Evolutionary conservation across 1,140 invertebrate genomes (phyloP), one percentile per base, ranked within the genome.

Genomic region (Platorchestia sp.): DNA sequence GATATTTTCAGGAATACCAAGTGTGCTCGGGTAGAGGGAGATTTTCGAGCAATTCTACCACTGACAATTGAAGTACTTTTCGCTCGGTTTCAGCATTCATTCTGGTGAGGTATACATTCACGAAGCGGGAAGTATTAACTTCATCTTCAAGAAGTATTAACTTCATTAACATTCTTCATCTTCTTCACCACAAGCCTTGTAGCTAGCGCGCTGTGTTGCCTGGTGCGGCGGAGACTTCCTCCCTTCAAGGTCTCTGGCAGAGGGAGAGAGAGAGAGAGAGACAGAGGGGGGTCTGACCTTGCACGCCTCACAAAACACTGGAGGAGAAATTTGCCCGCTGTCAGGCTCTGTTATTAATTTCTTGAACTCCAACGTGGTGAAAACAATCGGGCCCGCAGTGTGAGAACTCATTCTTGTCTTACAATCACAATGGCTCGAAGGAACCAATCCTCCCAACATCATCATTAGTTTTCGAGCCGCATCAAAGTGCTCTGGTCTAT

Each of bases 221-320:
- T 75, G 59, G 59, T 75, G 59, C 59, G 27, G 59, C 59, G 10
- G 14, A 75, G 14, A 75, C 59, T 75, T 75, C 59, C 59, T 75
- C 59, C 59, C 59, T 75, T 36, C 59, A 75, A 75, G 59, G 59
- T 75, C 59, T 75, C 59, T 36, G 59, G 59, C 59, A 19, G 36
- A 75, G 59, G 36, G 59, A 75, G 59, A 51, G 47, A 75, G 59
- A 36, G 59, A 75, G 59, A 75, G 14, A 36, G 59, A 22, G n/a
- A n/a, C n/a, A n/a, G n/a, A n/a, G n/a, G 59, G 59, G 59, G 59
- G 59, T 75, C 59, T 75, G 59, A 75, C 59, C 59, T 75, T 75
- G 59, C 59, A 75, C 59, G 59, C 59, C 59, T 75, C 59, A 75
- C 59, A 75, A 36, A 75, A 75, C 59, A 75, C 59, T 75, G 59